Evolutionary conservation across 1,140 invertebrate genomes (phyloP), one percentile per base, ranked within the genome.

Genomic region (Anastrepha ludens): DNA sequence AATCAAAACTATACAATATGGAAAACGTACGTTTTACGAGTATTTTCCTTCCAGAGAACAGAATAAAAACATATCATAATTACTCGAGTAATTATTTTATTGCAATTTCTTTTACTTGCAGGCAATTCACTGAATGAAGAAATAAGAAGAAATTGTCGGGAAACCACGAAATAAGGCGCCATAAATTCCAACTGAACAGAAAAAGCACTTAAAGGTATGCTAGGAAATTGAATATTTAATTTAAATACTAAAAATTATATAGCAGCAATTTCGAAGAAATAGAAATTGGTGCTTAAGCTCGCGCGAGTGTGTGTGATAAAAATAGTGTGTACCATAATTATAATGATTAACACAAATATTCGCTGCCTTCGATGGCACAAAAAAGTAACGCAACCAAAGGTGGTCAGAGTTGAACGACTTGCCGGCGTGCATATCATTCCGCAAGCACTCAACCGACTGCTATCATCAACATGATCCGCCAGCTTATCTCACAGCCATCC

Each of bases 371-470:
- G 15, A 13, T 41, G 41, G 70, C 70, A 29, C 50, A 81, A 81
- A 81, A 41, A 55, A 50, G 11, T 55, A 55, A 20, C 50, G 47
- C 47, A 81, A 55, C 44, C 44, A 50, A 78, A 81, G 47, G 15
- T 20, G 47, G 74, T 41, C 44, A 55, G n/a, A 81, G 74, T 81
- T 81, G 47, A 81, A 55, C 55, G 74, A 81, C 74, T 81, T 81
- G n/a, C 74, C 74, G 74, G 74, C n/a, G 6, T 81, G 50, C 74
- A 81, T 55, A 55, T 15, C n/a, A 55, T 55, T 81, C 47, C 9
- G 44, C 50, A 55, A 55, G 2, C 74, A 29, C 47, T 81, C 47
- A 55, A 62, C 60, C 60, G 15, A 62, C 60, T 4, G n/a, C 17
- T 6, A 81, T 20, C 44, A 81, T n/a, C n/a, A 81, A 13, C 47